Percentiles rank a stretch among this genome's conserved stretches.
Conservation (phyloP, 1,140 invertebrate species). For the Pachyrhynchus sulphureomaculatus region DNA sequence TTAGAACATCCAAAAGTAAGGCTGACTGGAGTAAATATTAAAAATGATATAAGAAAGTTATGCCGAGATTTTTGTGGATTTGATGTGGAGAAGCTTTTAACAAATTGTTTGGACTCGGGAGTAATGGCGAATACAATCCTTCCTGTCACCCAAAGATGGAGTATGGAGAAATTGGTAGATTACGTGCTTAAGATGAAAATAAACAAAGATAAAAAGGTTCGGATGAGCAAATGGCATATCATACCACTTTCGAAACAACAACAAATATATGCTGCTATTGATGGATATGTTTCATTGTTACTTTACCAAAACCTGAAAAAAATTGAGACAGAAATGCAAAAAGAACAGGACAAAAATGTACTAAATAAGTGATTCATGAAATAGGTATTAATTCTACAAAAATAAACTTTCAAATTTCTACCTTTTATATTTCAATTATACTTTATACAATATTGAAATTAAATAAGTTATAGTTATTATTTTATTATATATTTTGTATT, state of each 20-base stretch:
- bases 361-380: too few relatives aligned
- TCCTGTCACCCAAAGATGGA: slow-evolving; percentile 59
- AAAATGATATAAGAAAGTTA: slow-evolving; percentile 65
- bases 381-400: too few relatives aligned
- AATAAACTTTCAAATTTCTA: too few relatives aligned
- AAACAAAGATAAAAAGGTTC: slow-evolving; percentile 59
- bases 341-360: too few relatives aligned
- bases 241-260: slow-evolving; percentile 59
- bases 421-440: too few relatives aligned
- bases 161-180: slow-evolving; percentile 60
- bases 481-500: too few relatives aligned
- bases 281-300: slow-evolving; percentile 72
- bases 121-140: slow-evolving; percentile 59
- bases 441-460: too few relatives aligned
- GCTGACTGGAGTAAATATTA: slow-evolving; percentile 64
- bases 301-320: too few relatives aligned
- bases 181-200: slow-evolving; percentile 58
- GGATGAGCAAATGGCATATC: slow-evolving; percentile 64
- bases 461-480: too few relatives aligned
- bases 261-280: slow-evolving; percentile 64
- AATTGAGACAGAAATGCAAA: too few relatives aligned
- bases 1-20: slow-evolving; percentile 61
- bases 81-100: slow-evolving; percentile 55
- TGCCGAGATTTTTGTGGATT: slow-evolving; percentile 62
- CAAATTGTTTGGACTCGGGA: slow-evolving; percentile 62